A percentile compares a stretch with the other conserved stretches of the same genome.
These are phyloP conservation scores for Bombus consobrinus DNA, from an alignment of 1,140 invertebrate genomes.

Conservation along the genomic window DNA sequence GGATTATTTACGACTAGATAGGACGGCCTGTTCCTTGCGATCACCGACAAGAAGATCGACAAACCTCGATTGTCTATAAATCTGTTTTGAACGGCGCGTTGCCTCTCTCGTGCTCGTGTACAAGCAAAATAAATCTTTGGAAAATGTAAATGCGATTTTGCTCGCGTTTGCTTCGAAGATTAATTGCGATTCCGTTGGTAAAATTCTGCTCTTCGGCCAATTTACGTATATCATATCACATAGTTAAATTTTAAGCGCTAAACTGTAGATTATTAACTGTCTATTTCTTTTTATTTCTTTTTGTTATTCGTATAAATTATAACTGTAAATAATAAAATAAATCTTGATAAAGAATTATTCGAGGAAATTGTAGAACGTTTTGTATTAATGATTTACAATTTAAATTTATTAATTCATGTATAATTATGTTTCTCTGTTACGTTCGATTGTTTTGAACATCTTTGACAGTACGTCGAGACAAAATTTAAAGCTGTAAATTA, in stretches of 20 bases:
- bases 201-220: not conserved
- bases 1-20: constrained; percentile 70
- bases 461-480: not conserved
- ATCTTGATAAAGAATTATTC: not conserved
- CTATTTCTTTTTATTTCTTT: not conserved
- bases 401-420: not conserved
- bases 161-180: not conserved
- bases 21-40: not conserved
- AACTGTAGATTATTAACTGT: not conserved
- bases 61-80: constrained; percentile 20
- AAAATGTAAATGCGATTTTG: not conserved
- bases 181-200: not conserved
- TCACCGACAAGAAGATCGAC: constrained; percentile 19
- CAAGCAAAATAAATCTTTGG: not conserved
- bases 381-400: not conserved
- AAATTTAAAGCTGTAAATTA: not conserved
- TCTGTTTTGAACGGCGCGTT: constrained; percentile 1
- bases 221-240: not conserved
- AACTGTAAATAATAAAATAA: not conserved
- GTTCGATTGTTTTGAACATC: not conserved
- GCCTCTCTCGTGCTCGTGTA: not conserved
- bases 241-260: not conserved
- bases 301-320: not conserved
- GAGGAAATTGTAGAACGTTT: not conserved
- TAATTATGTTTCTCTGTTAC: not conserved